These are phyloP conservation scores for Xiphophorus maculatus DNA, from an alignment of 2,113 vertebrate species.

Conservation along the genomic window DNA sequence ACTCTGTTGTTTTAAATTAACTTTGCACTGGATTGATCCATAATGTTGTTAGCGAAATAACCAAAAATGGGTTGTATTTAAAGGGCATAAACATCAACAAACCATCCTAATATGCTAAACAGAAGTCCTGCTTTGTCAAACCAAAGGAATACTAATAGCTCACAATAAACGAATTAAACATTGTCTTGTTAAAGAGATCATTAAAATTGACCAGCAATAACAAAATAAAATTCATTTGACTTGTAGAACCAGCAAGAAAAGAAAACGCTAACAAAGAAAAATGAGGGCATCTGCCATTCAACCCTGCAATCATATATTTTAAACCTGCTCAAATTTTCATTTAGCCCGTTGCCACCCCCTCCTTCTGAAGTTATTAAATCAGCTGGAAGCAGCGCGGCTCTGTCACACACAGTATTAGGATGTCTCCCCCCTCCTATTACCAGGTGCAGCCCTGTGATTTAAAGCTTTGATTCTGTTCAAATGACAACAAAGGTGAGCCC, in stretches of 20 bases:
- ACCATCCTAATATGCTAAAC: slow-evolving; percentile 17
- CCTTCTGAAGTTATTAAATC: slow-evolving; percentile 77
- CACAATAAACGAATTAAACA: slow-evolving; percentile 18
- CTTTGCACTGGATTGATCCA: no score
- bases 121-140: slow-evolving; percentile 21
- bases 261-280: slow-evolving; percentile 44
- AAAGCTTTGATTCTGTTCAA: slow-evolving; percentile 84
- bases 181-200: slow-evolving; percentile 19
- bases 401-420: slow-evolving; percentile 72
- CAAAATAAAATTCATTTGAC: slow-evolving; percentile 33
- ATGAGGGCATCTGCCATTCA: slow-evolving; percentile 59
- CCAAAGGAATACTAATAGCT: slow-evolving; percentile 8
- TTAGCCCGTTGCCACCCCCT: slow-evolving; percentile 66
- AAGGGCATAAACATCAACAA: no score
- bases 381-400: slow-evolving; percentile 69
- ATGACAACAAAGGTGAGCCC: slow-evolving; percentile 82
- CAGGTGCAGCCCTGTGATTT: slow-evolving; percentile 81
- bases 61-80: no score
- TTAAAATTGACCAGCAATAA: slow-evolving; percentile 35
- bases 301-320: slow-evolving; percentile 64
- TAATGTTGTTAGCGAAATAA: no score
- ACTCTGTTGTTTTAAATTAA: no score
- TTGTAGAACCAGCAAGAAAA: slow-evolving; percentile 40
- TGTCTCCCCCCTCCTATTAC: slow-evolving; percentile 72
- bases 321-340: slow-evolving; percentile 74